phyloP scores from a whole-genome alignment of 2,888 invertebrate species.

The Crossocerus cetratus region DNA sequence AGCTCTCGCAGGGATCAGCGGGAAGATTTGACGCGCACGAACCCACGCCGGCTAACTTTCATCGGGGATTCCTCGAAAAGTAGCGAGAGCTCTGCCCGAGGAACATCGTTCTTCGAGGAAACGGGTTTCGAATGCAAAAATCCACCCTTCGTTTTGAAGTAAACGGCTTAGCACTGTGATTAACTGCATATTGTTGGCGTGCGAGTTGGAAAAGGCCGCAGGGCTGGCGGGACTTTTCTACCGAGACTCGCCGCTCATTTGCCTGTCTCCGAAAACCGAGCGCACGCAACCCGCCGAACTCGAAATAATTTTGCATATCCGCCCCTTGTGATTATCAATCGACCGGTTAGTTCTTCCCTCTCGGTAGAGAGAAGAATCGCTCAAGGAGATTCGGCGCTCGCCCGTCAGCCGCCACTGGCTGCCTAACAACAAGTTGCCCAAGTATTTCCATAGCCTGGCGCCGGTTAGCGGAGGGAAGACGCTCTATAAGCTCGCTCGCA shows the following conservation, averaged over 20 bases:
- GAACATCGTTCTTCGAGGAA: background rate
- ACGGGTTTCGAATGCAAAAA: constrained; percentile 33
- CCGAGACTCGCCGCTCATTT: background rate
- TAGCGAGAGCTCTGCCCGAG: constrained; percentile 4
- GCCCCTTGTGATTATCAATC: too few relatives aligned
- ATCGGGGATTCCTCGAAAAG: constrained; percentile 28
- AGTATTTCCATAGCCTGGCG: background rate
- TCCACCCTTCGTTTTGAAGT: constrained; percentile 22
- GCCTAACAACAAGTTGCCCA: background rate
- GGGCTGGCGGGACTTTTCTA: background rate
- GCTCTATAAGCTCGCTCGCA: background rate
- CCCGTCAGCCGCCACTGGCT: background rate
- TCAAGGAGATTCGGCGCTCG: too few relatives aligned
- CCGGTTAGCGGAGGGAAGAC: background rate
- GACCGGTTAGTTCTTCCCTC: too few relatives aligned
- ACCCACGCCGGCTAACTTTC: constrained; percentile 17
- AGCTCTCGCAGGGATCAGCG: constrained; percentile 23
- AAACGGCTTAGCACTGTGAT: background rate
- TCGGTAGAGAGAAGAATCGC: too few relatives aligned
- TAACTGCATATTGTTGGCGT: background rate
- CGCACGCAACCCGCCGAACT: background rate
- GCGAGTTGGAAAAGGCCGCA: background rate
- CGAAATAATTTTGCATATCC: background rate
- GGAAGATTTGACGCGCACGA: constrained; percentile 26
- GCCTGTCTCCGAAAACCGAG: background rate